phyloP scores from a whole-genome alignment of 2,797 vertebrate species.

The Gila robusta region DNA sequence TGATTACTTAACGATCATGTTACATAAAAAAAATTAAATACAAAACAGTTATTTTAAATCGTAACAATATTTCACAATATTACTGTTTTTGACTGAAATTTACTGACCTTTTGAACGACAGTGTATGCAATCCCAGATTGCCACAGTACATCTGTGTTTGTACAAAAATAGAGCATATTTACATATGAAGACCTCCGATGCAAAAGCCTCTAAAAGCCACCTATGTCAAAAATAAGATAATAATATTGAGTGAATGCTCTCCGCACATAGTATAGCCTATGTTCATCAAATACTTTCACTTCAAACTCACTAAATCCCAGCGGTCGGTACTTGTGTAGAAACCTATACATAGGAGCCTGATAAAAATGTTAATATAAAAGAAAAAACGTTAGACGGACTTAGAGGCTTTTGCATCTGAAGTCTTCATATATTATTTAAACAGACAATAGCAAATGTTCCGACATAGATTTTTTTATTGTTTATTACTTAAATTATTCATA shows the following conservation, averaged over 20 bases:
- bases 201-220: no score
- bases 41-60: neutral
- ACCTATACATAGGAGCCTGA: no score
- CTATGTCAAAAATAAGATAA: no score
- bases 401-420: no score
- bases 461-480: neutral
- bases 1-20: no score
- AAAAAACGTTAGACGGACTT: no score
- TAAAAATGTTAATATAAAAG: no score
- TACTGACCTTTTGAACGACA: neutral
- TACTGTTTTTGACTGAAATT: neutral
- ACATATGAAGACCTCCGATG: neutral
- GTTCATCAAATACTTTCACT: no score
- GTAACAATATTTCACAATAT: neutral
- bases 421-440: neutral
- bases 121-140: conserved; percentile 1
- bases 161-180: neutral
- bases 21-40: neutral
- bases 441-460: neutral
- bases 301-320: no score
- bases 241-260: no score
- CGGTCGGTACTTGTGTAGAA: no score
- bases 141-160: neutral
- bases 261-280: no score
- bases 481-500: neutral